Percentiles rank a stretch among this genome's conserved stretches.
Conservation (phyloP, 2,113 vertebrate species). For the Centropristis striata region DNA sequence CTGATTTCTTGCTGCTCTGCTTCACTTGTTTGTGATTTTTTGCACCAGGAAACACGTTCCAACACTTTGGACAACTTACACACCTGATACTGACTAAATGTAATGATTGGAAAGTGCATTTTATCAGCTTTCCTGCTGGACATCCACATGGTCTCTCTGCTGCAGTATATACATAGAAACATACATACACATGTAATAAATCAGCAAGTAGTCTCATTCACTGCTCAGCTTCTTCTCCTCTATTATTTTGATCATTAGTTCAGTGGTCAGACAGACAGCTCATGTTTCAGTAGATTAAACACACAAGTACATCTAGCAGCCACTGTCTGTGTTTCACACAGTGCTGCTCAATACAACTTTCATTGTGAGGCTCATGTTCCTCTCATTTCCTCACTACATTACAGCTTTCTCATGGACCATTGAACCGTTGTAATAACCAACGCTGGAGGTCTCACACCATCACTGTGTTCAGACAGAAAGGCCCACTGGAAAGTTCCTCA, state of each 20-base stretch:
- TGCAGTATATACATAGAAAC: too few species aligned
- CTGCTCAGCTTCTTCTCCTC: too few species aligned
- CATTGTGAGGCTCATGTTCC: slow-evolving; percentile 30
- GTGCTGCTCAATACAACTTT: background rate
- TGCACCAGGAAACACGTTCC: background rate
- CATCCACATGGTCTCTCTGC: too few species aligned
- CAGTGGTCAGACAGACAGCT: too few species aligned
- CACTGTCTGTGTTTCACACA: background rate
- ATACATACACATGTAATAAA: too few species aligned
- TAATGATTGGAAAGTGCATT: too few species aligned
- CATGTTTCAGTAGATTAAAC: slow-evolving; percentile 11
- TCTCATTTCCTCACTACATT: slow-evolving; percentile 56
- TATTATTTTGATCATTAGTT: too few species aligned
- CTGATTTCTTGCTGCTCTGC: background rate
- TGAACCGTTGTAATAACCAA: slow-evolving; percentile 57
- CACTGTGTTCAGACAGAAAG: slow-evolving; percentile 33
- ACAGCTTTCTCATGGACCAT: slow-evolving; percentile 53
- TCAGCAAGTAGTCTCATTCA: too few species aligned
- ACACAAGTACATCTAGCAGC: background rate
- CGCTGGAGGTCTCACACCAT: slow-evolving; percentile 48
- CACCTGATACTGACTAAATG: background rate
- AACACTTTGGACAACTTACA: background rate
- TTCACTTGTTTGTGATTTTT: background rate
- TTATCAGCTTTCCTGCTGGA: too few species aligned
- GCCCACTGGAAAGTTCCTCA: slow-evolving; percentile 9